Evolutionary conservation across 2,797 vertebrate genomes (phyloP).

Genomic region (Dendrocincla tyrannina): DNA sequence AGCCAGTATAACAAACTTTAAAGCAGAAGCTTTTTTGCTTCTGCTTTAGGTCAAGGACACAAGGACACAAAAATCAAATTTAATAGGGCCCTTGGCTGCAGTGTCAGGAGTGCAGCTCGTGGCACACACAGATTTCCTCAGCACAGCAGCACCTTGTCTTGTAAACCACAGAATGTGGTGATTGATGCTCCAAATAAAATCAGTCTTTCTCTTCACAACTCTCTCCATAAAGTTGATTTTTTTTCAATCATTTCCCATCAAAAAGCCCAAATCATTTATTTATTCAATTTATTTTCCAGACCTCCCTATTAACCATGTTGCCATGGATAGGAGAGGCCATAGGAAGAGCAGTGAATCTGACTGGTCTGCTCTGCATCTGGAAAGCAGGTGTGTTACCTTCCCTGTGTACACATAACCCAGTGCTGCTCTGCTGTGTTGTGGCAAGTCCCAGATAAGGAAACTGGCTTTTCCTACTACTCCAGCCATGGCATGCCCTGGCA

Average conservation of each 20-base stretch:
- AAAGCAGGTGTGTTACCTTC: not conserved
- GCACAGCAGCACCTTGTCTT: not conserved
- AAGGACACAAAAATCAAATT: not conserved
- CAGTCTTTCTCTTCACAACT: not conserved
- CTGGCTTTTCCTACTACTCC: not conserved
- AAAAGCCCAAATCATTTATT: not conserved
- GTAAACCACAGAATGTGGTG: not conserved
- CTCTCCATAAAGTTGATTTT: not conserved
- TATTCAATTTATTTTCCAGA: not conserved
- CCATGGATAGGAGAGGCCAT: not conserved
- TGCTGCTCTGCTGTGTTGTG: not conserved
- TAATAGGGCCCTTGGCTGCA: not conserved
- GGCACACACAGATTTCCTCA: not conserved
- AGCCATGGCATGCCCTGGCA: rapidly evolving
- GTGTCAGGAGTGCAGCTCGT: not conserved
- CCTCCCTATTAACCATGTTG: not conserved
- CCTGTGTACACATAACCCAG: rapidly evolving
- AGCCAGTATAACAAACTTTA: not conserved
- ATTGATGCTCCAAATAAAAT: not conserved
- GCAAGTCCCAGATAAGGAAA: not conserved
- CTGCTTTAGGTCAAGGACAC: not conserved
- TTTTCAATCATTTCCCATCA: not conserved
- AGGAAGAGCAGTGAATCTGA: not conserved
- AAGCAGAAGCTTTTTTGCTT: not conserved
- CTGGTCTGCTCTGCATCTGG: not conserved